Evolutionary conservation across 2,888 invertebrate genomes (phyloP).

Genomic region (Octonoba sinensis): DNA sequence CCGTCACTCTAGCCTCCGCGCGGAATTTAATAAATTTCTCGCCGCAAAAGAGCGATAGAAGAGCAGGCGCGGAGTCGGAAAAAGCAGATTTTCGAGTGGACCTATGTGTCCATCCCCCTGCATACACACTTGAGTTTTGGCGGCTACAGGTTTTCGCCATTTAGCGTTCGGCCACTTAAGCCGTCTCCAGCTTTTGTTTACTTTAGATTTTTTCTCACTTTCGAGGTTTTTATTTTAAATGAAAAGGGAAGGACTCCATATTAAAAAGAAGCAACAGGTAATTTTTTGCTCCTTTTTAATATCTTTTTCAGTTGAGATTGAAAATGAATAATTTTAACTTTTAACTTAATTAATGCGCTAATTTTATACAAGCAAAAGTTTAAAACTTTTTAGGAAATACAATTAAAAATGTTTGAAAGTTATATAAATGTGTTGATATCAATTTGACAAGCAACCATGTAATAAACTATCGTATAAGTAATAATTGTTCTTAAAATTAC

Average conservation of each 20-base stretch:
- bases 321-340: too few relatives aligned
- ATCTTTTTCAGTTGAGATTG: too few relatives aligned
- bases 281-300: not conserved
- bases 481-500: too few relatives aligned
- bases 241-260: not conserved
- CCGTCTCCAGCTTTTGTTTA: slow-evolving; percentile 34
- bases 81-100: slow-evolving; percentile 34
- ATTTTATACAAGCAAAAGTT: too few relatives aligned
- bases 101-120: slow-evolving; percentile 2
- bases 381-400: too few relatives aligned
- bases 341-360: too few relatives aligned
- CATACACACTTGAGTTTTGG: slow-evolving; percentile 12
- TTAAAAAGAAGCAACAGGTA: not conserved
- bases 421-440: too few relatives aligned
- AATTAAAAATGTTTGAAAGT: too few relatives aligned
- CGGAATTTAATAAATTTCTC: slow-evolving; percentile 55
- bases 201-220: slow-evolving; percentile 28
- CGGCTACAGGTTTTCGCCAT: slow-evolving; percentile 49
- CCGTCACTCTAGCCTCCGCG: slow-evolving; percentile 24
- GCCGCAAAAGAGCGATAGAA: not conserved
- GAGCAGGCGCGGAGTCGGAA: not conserved
- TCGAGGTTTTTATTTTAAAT: not conserved
- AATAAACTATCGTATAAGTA: too few relatives aligned
- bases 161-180: slow-evolving; percentile 20
- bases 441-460: too few relatives aligned